Evolutionary conservation across 2,113 vertebrate genomes (phyloP).

Genomic region (Camelus dromedarius): DNA sequence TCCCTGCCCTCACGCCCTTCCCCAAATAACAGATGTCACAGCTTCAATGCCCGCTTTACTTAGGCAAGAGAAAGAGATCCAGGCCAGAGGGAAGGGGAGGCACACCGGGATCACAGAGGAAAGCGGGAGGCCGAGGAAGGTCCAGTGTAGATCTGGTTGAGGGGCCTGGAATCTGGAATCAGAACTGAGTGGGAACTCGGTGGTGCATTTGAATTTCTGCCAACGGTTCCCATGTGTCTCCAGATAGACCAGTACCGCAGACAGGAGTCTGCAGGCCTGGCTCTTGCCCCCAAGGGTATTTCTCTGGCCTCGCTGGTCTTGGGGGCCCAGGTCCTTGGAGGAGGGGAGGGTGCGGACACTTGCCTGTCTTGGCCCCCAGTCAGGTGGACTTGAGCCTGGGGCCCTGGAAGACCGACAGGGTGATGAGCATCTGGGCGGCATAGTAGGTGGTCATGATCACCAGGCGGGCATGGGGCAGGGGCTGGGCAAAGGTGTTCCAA

Average conservation of each 20-base stretch:
- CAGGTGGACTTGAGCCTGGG: background rate
- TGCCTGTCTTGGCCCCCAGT: rapidly evolving
- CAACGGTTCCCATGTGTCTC: rapidly evolving
- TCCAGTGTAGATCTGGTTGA: background rate
- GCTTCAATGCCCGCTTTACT: background rate
- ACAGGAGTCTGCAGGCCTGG: background rate
- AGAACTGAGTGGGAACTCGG: rapidly evolving
- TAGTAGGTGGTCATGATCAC: slow-evolving; percentile 92
- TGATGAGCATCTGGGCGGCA: slow-evolving; percentile 89
- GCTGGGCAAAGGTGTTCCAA: slow-evolving; percentile 86
- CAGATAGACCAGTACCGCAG: rapidly evolving
- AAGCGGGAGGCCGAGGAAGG: rapidly evolving
- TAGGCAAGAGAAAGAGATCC: too few relatives aligned
- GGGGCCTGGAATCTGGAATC: background rate
- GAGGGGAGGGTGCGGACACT: rapidly evolving
- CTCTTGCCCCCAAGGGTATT: rapidly evolving
- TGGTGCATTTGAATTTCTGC: rapidly evolving
- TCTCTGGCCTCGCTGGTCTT: background rate
- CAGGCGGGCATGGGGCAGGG: slow-evolving; percentile 46
- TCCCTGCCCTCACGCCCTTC: rapidly evolving
- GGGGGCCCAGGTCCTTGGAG: background rate
- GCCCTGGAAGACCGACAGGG: slow-evolving; percentile 4
- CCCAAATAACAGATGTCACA: background rate
- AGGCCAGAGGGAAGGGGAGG: too few relatives aligned
- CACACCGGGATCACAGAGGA: rapidly evolving